A percentile compares a stretch with the other conserved stretches of the same genome.
phyloP scores from a whole-genome alignment of 2,113 vertebrate genomes.

The Colinus virginianus region DNA sequence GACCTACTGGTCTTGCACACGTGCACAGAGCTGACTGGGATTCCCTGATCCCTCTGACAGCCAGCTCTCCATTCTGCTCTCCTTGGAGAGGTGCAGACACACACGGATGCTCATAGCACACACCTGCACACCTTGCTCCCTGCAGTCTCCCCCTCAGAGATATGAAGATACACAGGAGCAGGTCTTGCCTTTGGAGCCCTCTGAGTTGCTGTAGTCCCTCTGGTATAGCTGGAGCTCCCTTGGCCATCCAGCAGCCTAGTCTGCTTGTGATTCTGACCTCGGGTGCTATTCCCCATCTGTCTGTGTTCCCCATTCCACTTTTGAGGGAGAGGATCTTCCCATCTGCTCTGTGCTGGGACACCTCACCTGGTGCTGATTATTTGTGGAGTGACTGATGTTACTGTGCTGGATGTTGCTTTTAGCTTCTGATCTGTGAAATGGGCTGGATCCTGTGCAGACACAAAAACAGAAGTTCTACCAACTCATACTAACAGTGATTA shows the following conservation, averaged over 20 bases:
- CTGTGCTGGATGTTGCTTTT: not conserved
- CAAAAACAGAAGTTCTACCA: not conserved
- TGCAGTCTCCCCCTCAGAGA: not conserved
- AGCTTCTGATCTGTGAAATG: not conserved
- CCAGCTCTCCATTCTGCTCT: not conserved
- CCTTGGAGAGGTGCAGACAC: not conserved
- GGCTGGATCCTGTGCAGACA: not conserved
- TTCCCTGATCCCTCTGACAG: not conserved
- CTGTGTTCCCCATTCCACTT: not conserved
- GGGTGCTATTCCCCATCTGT: not conserved
- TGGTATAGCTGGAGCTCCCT: not conserved
- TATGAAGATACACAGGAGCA: not conserved
- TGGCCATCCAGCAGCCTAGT: not conserved
- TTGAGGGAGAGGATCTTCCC: too few species aligned
- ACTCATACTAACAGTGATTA: not conserved
- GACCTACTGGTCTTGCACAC: not conserved
- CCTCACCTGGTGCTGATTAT: not conserved
- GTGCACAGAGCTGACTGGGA: not conserved
- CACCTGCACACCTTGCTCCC: not conserved
- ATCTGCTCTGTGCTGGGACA: too few species aligned
- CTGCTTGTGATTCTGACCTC: not conserved
- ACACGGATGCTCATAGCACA: not conserved
- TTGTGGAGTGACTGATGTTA: not conserved
- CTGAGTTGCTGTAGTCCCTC: not conserved
- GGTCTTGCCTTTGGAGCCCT: not conserved